phyloP scores from a whole-genome alignment of 2,797 vertebrate genomes.

The Rousettus madagascariensis region DNA sequence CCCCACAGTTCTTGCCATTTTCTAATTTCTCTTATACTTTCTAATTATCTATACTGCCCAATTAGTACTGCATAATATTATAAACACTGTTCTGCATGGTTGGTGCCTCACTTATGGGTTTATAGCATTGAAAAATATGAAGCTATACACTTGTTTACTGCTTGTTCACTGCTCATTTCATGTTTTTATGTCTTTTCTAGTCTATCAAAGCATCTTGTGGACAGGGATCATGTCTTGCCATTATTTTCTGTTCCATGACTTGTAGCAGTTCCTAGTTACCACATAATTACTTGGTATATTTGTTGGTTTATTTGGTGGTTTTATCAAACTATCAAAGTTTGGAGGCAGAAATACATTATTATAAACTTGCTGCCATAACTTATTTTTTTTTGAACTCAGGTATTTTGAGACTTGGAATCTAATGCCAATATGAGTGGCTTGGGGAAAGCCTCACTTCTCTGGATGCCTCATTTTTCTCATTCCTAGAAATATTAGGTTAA shows the following conservation, averaged over 20 bases:
- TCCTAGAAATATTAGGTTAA: conserved; percentile 46
- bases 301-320: background rate
- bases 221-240: background rate
- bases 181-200: background rate
- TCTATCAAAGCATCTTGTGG: background rate
- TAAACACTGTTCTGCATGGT: background rate
- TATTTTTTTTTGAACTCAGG: conserved; percentile 1
- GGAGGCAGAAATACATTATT: background rate
- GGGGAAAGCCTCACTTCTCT: background rate
- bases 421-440: background rate
- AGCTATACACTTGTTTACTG: background rate
- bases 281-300: background rate
- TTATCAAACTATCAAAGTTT: background rate
- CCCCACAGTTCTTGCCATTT: background rate
- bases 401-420: background rate
- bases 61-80: background rate
- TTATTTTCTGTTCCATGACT: background rate
- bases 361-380: background rate
- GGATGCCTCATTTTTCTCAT: background rate
- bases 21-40: conserved; percentile 9
- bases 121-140: conserved; percentile 29
- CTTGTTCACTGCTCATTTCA: background rate
- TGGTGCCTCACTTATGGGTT: background rate
- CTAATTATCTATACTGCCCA: background rate
- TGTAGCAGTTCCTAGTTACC: background rate